Evolutionary conservation across 2,888 invertebrate genomes (phyloP), one percentile per base, ranked within the genome.

Genomic region (Tenthredo amoena): DNA sequence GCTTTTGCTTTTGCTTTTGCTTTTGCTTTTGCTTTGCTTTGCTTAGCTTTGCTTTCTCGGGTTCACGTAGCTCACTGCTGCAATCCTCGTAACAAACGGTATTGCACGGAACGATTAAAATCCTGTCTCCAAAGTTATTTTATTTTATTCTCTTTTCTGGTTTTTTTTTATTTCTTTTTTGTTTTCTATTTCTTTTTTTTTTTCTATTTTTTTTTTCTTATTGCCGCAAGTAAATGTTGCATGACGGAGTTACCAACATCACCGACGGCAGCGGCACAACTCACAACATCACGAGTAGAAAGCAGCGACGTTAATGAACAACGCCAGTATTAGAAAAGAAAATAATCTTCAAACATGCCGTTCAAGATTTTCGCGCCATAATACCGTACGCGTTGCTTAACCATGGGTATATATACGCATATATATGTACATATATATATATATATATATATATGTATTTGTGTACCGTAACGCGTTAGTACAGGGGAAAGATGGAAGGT

Each of bases 401-500:
- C 1, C 18, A 15, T 15, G 55, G 1, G 2, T 55, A 55, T 15
- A 18, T n/a, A n/a, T 18, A 58, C 58, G n/a, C 21, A 7, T n/a
- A n/a, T n/a, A n/a, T n/a, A n/a, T 2, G n/a, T n/a, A 21, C 4
- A 40, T 40, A 40, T 40, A 6, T 5, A 40, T 43, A 43, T 12
- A 2, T 12, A 47, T 47, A 47, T 0, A 1, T 21, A 3, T 7
- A 62, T 12, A 1, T 0, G 21, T 0, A 26, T 62, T 5, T n/a
- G 15, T 15, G 18, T 55, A 55, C 4, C 2, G 12, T 4, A n/a
- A 5, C n/a, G 62, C 10, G 6, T 9, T 62, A 62, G 62, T 62
- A 62, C 62, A 21, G 21, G 10, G 1, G 3, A 62, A 89, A 88
- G 15, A 92, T 92, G 92, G 92, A 90, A 86, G 90, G 91, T 72